Base-by-base conservation (phyloP, 2,113 vertebrate species). In the Crotalus horridus region DNA sequence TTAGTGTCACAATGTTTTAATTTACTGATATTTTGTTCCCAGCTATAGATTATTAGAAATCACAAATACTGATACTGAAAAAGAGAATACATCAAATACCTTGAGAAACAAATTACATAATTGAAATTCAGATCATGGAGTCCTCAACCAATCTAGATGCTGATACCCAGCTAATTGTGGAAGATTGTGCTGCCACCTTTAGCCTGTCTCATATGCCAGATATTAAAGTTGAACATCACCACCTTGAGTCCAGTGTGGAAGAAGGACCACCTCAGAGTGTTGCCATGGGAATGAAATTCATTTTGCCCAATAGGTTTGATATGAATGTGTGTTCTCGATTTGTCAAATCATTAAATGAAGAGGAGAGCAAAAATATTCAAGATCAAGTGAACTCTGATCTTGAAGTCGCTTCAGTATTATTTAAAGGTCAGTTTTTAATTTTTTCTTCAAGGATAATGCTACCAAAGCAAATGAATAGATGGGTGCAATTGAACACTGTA, bases 271-370 rank as follows among this genome's bases (percentile, higher is more conserved):
- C 98, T 17, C 99, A 98, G 95, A 98, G 98, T 46, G 98, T 99
- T 54, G 96, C 99, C 93, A 99, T 99, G 99, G 99, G 99, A 89
- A 99, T 99, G 97, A 99, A 99, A 90, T 99, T 99, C 96, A 99
- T 99, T 92, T 95, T 99, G 93, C 99, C 99, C 56, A 99, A 99
- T 86, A 98, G 99, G 96, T 99, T 99, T 95, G 99, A 99, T 96
- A 99, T 99, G 99, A 99, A 99, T 0, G 99, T 99, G n/a, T 99
- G 99, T 95, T 99, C 99, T 0, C 98, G 99, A 39, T 99, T 99
- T 96, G 99, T 99, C 85, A 99, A 99, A 94, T 99, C 99, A 2
- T 96, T 99, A 81, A 99, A 99, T 85, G 99, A 99, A 95, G 99
- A 99, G 93, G 99, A 99, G 54, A 99, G 99, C 96, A 99, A 99